These are phyloP conservation scores for Drosophila buzzatii DNA, from an alignment of 2,888 invertebrate species.

Conservation along the genomic window DNA sequence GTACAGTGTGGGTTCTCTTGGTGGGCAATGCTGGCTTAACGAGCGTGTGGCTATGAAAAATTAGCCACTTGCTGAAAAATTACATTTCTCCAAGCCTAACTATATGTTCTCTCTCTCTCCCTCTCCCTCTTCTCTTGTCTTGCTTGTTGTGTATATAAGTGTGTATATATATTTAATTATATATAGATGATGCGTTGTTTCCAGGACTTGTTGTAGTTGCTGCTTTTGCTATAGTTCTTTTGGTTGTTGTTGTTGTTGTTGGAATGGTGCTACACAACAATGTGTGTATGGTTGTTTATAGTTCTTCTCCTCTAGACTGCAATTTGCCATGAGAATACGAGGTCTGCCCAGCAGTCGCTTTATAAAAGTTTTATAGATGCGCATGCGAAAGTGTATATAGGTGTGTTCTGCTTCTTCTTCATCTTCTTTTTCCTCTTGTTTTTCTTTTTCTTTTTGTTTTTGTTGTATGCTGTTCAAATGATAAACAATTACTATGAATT, in stretches of 20 bases:
- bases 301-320: slow-evolving; percentile 39
- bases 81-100: slow-evolving; percentile 62
- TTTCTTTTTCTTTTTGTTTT: background rate
- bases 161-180: slow-evolving; percentile 19
- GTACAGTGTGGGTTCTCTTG: slow-evolving; percentile 31
- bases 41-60: slow-evolving; percentile 72
- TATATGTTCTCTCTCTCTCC: slow-evolving; percentile 9
- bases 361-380: slow-evolving; percentile 41
- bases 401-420: background rate
- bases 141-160: background rate
- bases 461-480: slow-evolving; percentile 3
- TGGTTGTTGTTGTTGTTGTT: slow-evolving; percentile 26
- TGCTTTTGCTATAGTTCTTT: slow-evolving; percentile 26
- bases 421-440: background rate
- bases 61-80: slow-evolving; percentile 76
- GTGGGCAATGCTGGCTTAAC: slow-evolving; percentile 51
- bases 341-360: slow-evolving; percentile 44
- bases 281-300: slow-evolving; percentile 48
- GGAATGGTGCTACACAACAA: slow-evolving; percentile 73
- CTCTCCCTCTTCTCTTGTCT: too few species aligned
- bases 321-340: slow-evolving; percentile 52
- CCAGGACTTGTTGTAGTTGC: slow-evolving; percentile 25
- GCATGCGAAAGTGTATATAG: slow-evolving; percentile 13
- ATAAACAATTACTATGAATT: slow-evolving; percentile 5
- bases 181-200: slow-evolving; percentile 48